These are phyloP conservation scores for Glaucidium brasilianum DNA, from an alignment of 2,113 vertebrate genomes.

Conservation along the genomic window DNA sequence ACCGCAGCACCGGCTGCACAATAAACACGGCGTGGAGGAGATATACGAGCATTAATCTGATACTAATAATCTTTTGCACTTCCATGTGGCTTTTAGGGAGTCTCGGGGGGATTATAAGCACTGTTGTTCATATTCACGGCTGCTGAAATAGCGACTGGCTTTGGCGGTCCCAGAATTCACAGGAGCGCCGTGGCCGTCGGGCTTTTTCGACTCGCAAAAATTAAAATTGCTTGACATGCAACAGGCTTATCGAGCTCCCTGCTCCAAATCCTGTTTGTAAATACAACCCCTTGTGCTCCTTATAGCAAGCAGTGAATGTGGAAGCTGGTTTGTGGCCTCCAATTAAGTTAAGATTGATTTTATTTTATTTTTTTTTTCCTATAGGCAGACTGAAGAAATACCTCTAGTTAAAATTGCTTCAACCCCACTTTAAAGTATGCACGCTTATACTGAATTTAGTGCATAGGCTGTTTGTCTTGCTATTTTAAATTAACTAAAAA, in stretches of 20 bases:
- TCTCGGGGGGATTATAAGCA: neutral
- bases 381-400: slow-evolving; percentile 77
- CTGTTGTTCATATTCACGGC: neutral
- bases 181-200: accelerated
- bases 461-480: slow-evolving; percentile 70
- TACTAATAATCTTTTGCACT: neutral
- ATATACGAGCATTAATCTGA: neutral
- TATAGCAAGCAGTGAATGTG: slow-evolving; percentile 63
- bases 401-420: slow-evolving; percentile 81
- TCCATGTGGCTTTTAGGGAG: neutral
- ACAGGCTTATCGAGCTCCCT: slow-evolving; percentile 17
- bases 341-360: slow-evolving; percentile 94
- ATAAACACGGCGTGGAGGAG: neutral
- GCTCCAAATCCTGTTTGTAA: slow-evolving; percentile 45
- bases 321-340: slow-evolving; percentile 87
- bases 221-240: slow-evolving; percentile 41
- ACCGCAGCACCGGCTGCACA: neutral
- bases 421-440: slow-evolving; percentile 79
- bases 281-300: slow-evolving; percentile 8
- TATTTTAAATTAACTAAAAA: slow-evolving; percentile 82
- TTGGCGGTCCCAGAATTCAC: accelerated
- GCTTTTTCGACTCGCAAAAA: slow-evolving; percentile 34
- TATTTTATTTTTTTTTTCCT: slow-evolving; percentile 61
- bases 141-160: neutral
- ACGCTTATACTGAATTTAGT: slow-evolving; percentile 67